Evolutionary conservation across 2,113 vertebrate genomes (phyloP), one percentile per base, ranked within the genome.

Genomic region (Phyllopteryx taeniolatus): DNA sequence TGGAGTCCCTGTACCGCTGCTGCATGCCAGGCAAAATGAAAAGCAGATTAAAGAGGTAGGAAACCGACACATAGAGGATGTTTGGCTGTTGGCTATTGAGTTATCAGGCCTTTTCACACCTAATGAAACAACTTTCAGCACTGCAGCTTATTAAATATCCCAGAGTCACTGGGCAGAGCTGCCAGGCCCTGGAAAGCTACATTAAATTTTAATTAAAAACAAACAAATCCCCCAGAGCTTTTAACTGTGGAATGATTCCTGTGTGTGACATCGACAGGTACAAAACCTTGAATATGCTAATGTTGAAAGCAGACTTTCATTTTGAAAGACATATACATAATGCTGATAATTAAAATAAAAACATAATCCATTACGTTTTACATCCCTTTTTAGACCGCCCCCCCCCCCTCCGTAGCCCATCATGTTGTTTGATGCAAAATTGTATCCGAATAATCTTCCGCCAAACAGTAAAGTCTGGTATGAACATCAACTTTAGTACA

Each of bases 81-180:
- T 90, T 92, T 91, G 88, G 90, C 91, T 92, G 87, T 85, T 89
- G 87, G 92, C 90, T 91, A 88, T 91, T 93, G 89, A 93, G 90
- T 92, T 92, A 93, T 92, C 87, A 88, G 90, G 83, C 87, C 84
- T 90, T 92, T 91, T 91, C 91, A 93, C 91, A 93, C 90, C 88
- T 90, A 92, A 92, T 92, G 91, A 92, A 92, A 90, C 88, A 91
- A 90, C 87, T 88, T 90, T 92, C 86, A 91, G 88, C 90, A 85
- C 85, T 83, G 87, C 79, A 80, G 86, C 91, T 91, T 90, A 91
- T 91, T 91, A 89, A 90, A 92, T 86, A 89, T 86, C 82, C 89
- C 81, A 83, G 81, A 91, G 85, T 85, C 88, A 82, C 86, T 79
- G 81, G 84, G 82, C 85, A 89, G 86, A 83, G 86, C 80, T 89